Evolutionary conservation across 2,113 vertebrate species (phyloP).

Genomic region (Sakesphorus luctuosus): DNA sequence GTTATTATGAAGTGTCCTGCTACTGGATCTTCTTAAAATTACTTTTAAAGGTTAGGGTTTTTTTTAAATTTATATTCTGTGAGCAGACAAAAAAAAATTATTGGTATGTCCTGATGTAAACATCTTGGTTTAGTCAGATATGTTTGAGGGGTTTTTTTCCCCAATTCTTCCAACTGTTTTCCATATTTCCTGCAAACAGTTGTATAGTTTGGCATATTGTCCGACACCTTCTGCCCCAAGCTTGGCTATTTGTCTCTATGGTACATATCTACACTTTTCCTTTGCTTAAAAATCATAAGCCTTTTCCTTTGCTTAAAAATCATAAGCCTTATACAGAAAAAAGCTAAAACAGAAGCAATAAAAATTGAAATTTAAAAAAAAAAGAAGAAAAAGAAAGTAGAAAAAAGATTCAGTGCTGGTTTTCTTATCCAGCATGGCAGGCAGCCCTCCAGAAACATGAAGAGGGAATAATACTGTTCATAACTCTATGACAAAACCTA

Average conservation of each 20-base stretch:
- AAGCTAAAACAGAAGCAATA: neutral
- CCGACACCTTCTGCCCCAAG: neutral
- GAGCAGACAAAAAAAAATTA: slow-evolving; percentile 38
- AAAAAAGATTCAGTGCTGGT: neutral
- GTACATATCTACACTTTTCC: neutral
- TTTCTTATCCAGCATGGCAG: neutral
- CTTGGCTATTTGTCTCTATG: neutral
- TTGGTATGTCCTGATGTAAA: slow-evolving; percentile 67
- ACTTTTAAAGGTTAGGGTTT: neutral
- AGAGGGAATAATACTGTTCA: neutral
- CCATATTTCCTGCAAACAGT: slow-evolving; percentile 54
- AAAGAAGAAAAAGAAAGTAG: neutral
- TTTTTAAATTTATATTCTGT: neutral
- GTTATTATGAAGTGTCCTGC: neutral
- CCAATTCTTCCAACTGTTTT: slow-evolving; percentile 16
- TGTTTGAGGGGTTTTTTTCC: neutral
- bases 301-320: neutral
- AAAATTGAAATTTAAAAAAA: neutral
- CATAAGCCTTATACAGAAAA: neutral
- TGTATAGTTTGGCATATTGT: neutral
- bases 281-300: neutral
- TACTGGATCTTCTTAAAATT: slow-evolving; percentile 20
- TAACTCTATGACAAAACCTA: neutral
- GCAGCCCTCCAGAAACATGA: neutral
- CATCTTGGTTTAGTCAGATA: slow-evolving; percentile 46